Evolutionary conservation across 2,113 vertebrate species (phyloP), one percentile per base, ranked within the genome.

Genomic region (Connochaetes taurinus): DNA sequence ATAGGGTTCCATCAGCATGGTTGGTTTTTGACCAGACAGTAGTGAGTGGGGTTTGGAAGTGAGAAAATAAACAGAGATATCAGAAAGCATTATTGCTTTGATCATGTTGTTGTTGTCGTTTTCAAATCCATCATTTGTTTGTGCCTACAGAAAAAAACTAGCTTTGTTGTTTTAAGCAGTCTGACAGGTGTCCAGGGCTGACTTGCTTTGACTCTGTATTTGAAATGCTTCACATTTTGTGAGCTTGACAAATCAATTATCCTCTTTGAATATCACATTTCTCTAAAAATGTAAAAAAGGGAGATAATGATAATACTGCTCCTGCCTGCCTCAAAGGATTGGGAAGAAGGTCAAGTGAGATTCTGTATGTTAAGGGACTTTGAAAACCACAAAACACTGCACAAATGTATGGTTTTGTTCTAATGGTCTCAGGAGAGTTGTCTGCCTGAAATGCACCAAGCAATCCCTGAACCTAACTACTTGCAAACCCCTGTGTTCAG

Each of bases 121-220:
- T 89, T 33, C 19, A 53, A 81, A 80, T 81, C 84, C 27, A 52
- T 76, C 76, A 52, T 82, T 76, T 96, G 27, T 27, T 43, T 40
- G 12, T 47, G 17, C 96, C 50, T 90, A 33, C 45, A 86, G 84
- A 86, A 31, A 83, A 17, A 50, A 94, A 23, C 45, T 23, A 57
- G 64, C 60, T 98, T 90, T 91, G 71, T 91, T 95, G 60, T 95
- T 96, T 86, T 91, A 10, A 97, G 87, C 31, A 60, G 52, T 2
- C 12, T 92, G 47, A 86, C 33, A 82, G 21, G 53, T 55, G 10
- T 88, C 33, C 16, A 31, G 50, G 36, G 55, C 36, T 96, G 78
- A 82, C 36, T 83, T 82, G 31, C 27, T 94, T 91, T 83, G 45
- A 74, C 14, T 87, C 64, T 91, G 31, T 88, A 9, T 94, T 96